Evolutionary conservation across 2,888 invertebrate species (phyloP), one percentile per base, ranked within the genome.

Genomic region (Volucella bombylans): DNA sequence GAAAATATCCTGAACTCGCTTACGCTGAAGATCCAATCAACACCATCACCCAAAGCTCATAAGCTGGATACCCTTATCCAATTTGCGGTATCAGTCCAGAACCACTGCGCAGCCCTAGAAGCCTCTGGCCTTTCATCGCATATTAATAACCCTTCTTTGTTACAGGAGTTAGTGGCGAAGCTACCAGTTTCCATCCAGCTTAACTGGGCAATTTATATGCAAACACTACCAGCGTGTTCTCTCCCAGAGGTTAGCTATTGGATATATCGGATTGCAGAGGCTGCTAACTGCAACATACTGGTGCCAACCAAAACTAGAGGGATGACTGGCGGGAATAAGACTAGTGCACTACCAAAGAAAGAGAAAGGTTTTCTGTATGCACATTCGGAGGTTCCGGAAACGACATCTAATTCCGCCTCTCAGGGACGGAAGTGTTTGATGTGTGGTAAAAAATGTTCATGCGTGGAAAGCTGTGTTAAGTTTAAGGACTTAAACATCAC

Each of bases 11-110:
- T 45, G 15, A 18, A 18, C 18, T 18, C 18, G 18, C 18, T 18
- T 18, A 18, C 18, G 18, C 18, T 18, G 18, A 72, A 61, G 11
- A 72, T 62, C 9, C 72, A 62, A 2, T 14, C 31, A 9, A 43
- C 61, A 9, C 61, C 38, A 14, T 38, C 61, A 9, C 52, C 72
- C 0, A 72, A 72, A 43, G 62, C 43, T n/a, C 54, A 61, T 1
- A 61, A 45, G 14, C 39, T 72, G 15, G 62, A 62, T 6, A 62
- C 61, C 11, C 10, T 61, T 1, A 43, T 72, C n/a, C 49, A 31
- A 11, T 62, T 62, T 23, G 47, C 62, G 6, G 45, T 62, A n/a
- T 23, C 45, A 31, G 47, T 47, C 1, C 62, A 62, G n/a, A 62
- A 47, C 8, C 31, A 45, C n/a, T 62, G 62, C 15, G 64, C 49